Base-by-base conservation (phyloP, 2,113 vertebrate genomes). In the Dunckerocampus dactyliophorus region DNA sequence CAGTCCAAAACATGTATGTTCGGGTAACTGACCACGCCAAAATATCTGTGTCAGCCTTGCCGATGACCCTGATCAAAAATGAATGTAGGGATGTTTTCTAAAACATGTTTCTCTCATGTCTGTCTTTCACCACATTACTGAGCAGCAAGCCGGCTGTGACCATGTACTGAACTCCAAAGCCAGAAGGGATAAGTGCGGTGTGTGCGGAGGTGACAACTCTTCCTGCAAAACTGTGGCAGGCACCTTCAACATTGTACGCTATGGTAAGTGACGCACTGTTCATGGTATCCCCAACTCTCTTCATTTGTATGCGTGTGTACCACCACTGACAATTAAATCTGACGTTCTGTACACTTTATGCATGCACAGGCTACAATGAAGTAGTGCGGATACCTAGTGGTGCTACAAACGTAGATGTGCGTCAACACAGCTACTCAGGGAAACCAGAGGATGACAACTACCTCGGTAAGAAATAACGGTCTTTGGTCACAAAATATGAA, bases 371-470 rank as follows among this genome's bases (percentile, higher is more conserved):
- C 72, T 99, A 99, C 86, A 99, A 99, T 47, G 71, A 91, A 37
- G 96, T 99, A 19, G 95, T 98, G 71, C 93, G 91, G 71, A 97
- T 99, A 83, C 97, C 97, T 80, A 94, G 92, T 59, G 97, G 97
- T 88, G 95, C 97, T 84, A 99, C 97, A 67, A 99, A 94, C 74
- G 94, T 99, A 63, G 96, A 99, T 65, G 94, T 99, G 74, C 93
- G 94, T 67, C 97, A 99, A 89, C 95, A 96, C 90, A 99, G 97
- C 84, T 94, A 94, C 93, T 99, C 96, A 91, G 95, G 94, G 89
- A 96, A 93, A 76, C 90, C 95, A 50, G 96, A 98, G 64, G 97
- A 99, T 84, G 96, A 99, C 86, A 99, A 99, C 92, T 99, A 99
- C 88, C 91, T 99, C 88, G 95, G 97, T 99, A 85, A 95, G 94